These are phyloP conservation scores for Rhynchonycteris naso DNA, from an alignment of 2,797 vertebrate genomes.

Conservation along the genomic window DNA sequence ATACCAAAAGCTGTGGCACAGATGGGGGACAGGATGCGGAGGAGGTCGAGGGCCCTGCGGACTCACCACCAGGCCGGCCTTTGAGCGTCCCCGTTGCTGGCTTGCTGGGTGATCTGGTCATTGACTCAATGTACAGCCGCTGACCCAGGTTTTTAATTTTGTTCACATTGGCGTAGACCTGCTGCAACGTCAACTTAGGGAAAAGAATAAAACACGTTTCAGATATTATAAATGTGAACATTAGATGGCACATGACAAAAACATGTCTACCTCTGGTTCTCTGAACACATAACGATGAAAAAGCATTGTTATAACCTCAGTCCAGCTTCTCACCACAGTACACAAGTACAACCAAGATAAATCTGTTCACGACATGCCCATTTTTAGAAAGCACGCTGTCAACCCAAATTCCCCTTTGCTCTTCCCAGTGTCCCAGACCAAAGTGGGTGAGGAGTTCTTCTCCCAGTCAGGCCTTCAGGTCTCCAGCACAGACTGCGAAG, in stretches of 20 bases:
- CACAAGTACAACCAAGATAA: accelerated
- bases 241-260: background rate
- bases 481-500: background rate
- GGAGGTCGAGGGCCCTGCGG: accelerated
- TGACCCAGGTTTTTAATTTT: slow-evolving; percentile 84
- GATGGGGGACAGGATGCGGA: accelerated
- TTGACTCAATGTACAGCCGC: slow-evolving; percentile 83
- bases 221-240: background rate
- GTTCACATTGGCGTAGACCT: slow-evolving; percentile 84
- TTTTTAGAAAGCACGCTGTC: background rate
- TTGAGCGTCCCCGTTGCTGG: background rate
- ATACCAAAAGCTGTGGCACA: accelerated
- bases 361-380: background rate
- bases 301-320: background rate
- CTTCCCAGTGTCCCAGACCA: background rate
- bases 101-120: slow-evolving; percentile 66
- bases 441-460: background rate
- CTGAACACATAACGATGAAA: background rate
- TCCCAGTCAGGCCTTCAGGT: background rate
- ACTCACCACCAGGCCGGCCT: slow-evolving; percentile 76
- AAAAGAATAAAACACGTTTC: background rate
- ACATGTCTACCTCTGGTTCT: background rate
- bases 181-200: slow-evolving; percentile 82
- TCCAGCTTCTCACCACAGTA: accelerated
- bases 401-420: background rate